A percentile compares a stretch with the other conserved stretches of the same genome.
Evolutionary conservation across 2,797 vertebrate genomes (phyloP).

Genomic region (Danionella dracula): DNA sequence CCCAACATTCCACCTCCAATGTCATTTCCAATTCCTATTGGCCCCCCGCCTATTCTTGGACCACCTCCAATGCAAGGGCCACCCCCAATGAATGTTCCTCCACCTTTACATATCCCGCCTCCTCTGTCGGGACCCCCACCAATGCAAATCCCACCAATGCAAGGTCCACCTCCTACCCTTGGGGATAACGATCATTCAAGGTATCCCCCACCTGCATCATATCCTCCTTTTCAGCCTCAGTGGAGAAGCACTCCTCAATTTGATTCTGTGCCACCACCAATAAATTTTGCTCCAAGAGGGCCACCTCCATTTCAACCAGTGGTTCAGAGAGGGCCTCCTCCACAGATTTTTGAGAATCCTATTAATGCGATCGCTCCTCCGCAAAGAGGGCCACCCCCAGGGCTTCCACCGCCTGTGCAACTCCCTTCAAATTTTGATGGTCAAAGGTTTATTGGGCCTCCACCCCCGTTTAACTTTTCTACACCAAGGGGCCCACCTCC

Average conservation of each 20-base stretch:
- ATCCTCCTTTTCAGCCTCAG: constrained; percentile 69
- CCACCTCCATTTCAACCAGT: constrained; percentile 61
- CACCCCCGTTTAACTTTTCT: constrained; percentile 81
- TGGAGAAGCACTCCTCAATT: constrained; percentile 69
- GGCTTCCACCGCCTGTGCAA: constrained; percentile 47
- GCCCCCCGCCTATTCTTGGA: constrained; percentile 62
- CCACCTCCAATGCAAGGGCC: constrained; percentile 60
- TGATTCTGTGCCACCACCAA: constrained; percentile 60
- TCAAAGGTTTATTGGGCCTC: constrained; percentile 77
- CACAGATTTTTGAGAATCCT: constrained; percentile 75
- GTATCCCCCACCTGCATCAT: constrained; percentile 57
- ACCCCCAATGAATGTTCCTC: constrained; percentile 49
- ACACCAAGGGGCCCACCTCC: constrained; percentile 76
- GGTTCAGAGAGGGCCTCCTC: constrained; percentile 72
- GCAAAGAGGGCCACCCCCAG: constrained; percentile 71
- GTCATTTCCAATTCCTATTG: constrained; percentile 50
- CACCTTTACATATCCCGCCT: constrained; percentile 57
- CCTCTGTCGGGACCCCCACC: constrained; percentile 55
- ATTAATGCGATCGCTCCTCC: constrained; percentile 65
- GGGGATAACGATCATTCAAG: constrained; percentile 57
- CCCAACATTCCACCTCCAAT: constrained; percentile 62
- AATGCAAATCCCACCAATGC: constrained; percentile 59
- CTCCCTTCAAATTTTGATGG: constrained; percentile 69
- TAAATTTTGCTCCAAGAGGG: constrained; percentile 67
- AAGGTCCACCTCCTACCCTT: constrained; percentile 58